Base-by-base conservation (phyloP, 2,888 invertebrate genomes). In the Dastarcus helophoroides region DNA sequence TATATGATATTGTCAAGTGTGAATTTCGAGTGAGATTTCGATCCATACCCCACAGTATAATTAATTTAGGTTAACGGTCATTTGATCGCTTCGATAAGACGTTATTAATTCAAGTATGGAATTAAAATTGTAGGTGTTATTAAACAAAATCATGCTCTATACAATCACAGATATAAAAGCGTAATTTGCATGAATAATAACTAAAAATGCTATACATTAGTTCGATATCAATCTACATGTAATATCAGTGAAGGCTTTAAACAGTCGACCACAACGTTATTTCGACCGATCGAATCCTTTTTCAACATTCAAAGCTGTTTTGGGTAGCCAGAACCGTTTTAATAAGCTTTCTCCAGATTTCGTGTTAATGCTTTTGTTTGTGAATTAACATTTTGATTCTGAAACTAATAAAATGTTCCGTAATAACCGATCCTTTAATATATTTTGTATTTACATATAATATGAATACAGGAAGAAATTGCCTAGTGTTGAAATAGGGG, bases 171-270 rank as follows among this genome's bases (percentile, higher is more conserved):
- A 48, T 51, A 53, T 49, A 54, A 54, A 51, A 46, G 51, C 46
- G 44, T 53, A 53, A 58, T 58, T 58, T 56, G 50, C 56, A 56
- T 58, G 53, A 51, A 50, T 58, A 58, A 58, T 58, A 50, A 54
- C 53, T 46, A 50, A 51, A 56, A 56, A 58, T 56, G 50, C 46
- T 49, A 47, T 53, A 47, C 46, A 58, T 58, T 56, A 58, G 37
- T 33, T 32, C 44, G 57, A 57, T 57, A 53, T 44, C 36, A 34
- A 57, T 56, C 57, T 50, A 56, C 54, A 51, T 44, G 48, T 48
- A 49, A 51, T 46, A 48, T 50, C 48, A 45, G 46, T 38, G 44
- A 45, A 45, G 40, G 45, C 35, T 42, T 43, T 40, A 43, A 38
- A 36, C 24, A 40, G 38, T 33, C 27, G 41, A 25, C 37, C 46